Evolutionary conservation across 2,113 vertebrate species (phyloP).

Genomic region (Albula glossodonta): DNA sequence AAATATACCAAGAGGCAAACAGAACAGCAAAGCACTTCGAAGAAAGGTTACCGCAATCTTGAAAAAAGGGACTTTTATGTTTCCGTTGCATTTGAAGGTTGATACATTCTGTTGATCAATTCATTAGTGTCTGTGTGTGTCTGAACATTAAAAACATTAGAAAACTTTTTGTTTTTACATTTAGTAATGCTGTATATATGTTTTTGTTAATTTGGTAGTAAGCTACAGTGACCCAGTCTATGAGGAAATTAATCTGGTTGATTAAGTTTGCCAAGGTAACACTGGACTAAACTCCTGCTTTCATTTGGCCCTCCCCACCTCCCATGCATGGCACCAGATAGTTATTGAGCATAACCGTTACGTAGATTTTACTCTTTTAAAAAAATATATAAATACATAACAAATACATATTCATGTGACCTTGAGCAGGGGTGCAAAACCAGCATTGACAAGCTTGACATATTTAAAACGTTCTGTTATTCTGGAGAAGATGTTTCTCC

Average conservation of each 20-base stretch:
- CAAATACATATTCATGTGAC: constrained; percentile 77
- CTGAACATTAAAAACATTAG: too few relatives aligned
- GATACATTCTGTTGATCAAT: too few relatives aligned
- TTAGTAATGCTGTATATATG: not conserved
- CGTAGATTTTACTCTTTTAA: constrained; percentile 40
- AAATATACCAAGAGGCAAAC: constrained; percentile 11
- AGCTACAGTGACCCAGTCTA: constrained; percentile 40
- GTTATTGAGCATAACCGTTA: constrained; percentile 32
- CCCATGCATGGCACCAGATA: constrained; percentile 11
- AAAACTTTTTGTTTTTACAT: too few relatives aligned
- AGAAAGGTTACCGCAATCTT: constrained; percentile 34
- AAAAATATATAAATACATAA: constrained; percentile 17
- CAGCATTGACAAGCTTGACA: constrained; percentile 84
- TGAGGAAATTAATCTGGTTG: constrained; percentile 45
- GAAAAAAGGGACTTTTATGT: constrained; percentile 40
- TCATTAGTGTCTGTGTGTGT: too few relatives aligned
- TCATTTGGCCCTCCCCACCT: not conserved
- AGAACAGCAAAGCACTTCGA: constrained; percentile 42
- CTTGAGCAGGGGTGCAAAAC: constrained; percentile 77
- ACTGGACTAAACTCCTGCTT: constrained; percentile 32
- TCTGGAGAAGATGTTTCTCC: constrained; percentile 90
- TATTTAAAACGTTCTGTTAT: constrained; percentile 92
- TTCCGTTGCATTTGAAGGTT: not conserved
- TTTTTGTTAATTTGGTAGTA: constrained; percentile 37
- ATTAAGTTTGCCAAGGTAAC: constrained; percentile 38